Evolutionary conservation across 2,797 vertebrate genomes (phyloP), one percentile per base, ranked within the genome.

Genomic region (Spinibarbus caldwelli): DNA sequence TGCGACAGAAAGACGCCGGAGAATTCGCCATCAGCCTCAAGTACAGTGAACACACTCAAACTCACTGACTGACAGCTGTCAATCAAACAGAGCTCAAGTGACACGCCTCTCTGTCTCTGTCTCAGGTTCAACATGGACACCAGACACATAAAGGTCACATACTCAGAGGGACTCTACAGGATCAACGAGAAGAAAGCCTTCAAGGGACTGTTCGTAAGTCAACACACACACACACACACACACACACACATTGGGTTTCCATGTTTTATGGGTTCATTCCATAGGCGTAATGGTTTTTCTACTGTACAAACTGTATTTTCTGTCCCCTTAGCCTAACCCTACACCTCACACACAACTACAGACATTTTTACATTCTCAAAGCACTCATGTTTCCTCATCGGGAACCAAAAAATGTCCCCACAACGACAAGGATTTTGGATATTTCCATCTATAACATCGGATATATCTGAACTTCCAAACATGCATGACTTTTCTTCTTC

Each of bases 1-100:
- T 99, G 85, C 93, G 97, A 23, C 96, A 97, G 91, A 99, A 99
- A 90, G 97, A 97, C 0, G 90, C 94, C 0, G 97, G 96, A 0
- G 97, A 99, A 84, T 99, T 95, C 23, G 97, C 97, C 67, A 97
- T 99, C 95, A 99, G 97, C 89, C 95, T 99, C 93, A 99, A 97
- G 97, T 99, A 93, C 95, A 88, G 11, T 12, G 45, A 85, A 77
- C 78, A 80, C 66, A 72, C n/a, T 70, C 71, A 45, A 5, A 85
- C 75, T 67, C 52, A 31, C 49, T 62, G 70, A 70, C 68, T 49
- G 62, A 81, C 79, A 70, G 57, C 77, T 83, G 78, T 81, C 70
- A 84, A 52, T 75, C 77, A 81, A 34, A 76, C 54, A 3, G 21
- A 76, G 12, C 21, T 2, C 10, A 4, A 38, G 29, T 79, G 67